Evolutionary conservation across 2,888 invertebrate genomes (phyloP).

Genomic region (Hybos culiciformis): DNA sequence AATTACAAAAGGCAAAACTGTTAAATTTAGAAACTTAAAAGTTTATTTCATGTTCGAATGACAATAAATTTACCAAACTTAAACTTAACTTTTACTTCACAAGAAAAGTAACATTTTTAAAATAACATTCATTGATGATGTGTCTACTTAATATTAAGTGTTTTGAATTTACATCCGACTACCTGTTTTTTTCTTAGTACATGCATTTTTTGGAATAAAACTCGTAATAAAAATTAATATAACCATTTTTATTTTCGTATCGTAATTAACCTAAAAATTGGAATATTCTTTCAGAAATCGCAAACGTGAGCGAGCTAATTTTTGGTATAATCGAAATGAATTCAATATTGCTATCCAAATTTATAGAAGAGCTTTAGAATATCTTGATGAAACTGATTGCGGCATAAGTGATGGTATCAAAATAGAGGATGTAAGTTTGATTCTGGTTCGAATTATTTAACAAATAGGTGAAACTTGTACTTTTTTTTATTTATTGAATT

Average conservation of each 20-base stretch:
- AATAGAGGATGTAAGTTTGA: conserved; percentile 34
- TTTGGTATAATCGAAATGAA: conserved; percentile 77
- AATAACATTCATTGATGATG: too few species aligned
- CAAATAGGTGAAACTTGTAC: too few species aligned
- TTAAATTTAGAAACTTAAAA: too few species aligned
- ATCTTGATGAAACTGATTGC: conserved; percentile 58
- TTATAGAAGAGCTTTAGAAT: conserved; percentile 73
- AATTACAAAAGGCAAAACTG: too few species aligned
- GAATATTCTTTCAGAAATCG: conserved; percentile 40
- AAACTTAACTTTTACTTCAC: too few species aligned
- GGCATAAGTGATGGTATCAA: conserved; percentile 45
- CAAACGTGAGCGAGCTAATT: conserved; percentile 78
- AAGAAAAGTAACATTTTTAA: too few species aligned
- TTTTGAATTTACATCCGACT: not conserved
- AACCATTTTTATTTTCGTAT: not conserved
- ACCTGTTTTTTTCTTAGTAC: not conserved
- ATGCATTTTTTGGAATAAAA: conserved; percentile 11
- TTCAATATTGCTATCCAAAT: conserved; percentile 69
- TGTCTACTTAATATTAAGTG: not conserved
- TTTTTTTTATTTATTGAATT: too few species aligned
- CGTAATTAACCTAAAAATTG: not conserved
- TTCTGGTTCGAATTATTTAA: too few species aligned
- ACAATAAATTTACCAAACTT: too few species aligned
- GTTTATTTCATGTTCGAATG: too few species aligned
- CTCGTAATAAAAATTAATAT: conserved; percentile 14